A percentile compares a stretch with the other conserved stretches of the same genome.
Evolutionary conservation across 2,888 invertebrate genomes (phyloP).

Genomic region (Cantharis lateralis): DNA sequence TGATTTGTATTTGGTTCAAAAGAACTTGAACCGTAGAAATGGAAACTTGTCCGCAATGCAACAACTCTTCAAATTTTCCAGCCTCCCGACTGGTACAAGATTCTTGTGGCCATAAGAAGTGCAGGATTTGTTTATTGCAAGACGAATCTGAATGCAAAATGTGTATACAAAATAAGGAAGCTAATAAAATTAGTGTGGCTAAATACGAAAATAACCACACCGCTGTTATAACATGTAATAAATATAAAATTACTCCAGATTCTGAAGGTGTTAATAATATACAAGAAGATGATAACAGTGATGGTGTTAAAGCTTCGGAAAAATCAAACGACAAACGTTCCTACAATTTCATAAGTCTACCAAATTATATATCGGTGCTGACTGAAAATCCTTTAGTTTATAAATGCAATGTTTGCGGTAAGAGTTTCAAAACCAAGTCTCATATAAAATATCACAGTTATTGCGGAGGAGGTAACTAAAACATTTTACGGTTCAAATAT

Average conservation of each 20-base stretch:
- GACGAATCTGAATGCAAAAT: conserved; percentile 69
- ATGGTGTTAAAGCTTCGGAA: neutral
- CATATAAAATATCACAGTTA: conserved; percentile 69
- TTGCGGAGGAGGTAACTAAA: conserved; percentile 59
- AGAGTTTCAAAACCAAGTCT: conserved; percentile 69
- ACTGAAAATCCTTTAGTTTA: conserved; percentile 61
- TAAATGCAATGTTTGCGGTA: conserved; percentile 70
- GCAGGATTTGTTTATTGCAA: conserved; percentile 70
- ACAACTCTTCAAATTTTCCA: conserved; percentile 60
- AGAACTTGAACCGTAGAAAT: neutral
- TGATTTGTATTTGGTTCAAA: neutral
- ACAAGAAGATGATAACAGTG: conserved; percentile 3
- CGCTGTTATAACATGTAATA: conserved; percentile 48
- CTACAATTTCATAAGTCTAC: conserved; percentile 40
- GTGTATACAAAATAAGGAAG: conserved; percentile 49
- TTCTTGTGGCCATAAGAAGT: conserved; percentile 76
- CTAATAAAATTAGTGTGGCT: conserved; percentile 25
- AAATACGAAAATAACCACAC: conserved; percentile 41
- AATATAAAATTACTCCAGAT: conserved; percentile 19
- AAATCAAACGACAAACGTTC: conserved; percentile 28
- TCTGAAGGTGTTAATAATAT: conserved; percentile 5
- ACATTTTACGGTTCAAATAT: neutral
- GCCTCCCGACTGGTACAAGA: conserved; percentile 71
- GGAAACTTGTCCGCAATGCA: conserved; percentile 60
- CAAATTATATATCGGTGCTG: conserved; percentile 46